Base-by-base conservation (phyloP, 1,140 invertebrate genomes). In the Glossosoma conforme region DNA sequence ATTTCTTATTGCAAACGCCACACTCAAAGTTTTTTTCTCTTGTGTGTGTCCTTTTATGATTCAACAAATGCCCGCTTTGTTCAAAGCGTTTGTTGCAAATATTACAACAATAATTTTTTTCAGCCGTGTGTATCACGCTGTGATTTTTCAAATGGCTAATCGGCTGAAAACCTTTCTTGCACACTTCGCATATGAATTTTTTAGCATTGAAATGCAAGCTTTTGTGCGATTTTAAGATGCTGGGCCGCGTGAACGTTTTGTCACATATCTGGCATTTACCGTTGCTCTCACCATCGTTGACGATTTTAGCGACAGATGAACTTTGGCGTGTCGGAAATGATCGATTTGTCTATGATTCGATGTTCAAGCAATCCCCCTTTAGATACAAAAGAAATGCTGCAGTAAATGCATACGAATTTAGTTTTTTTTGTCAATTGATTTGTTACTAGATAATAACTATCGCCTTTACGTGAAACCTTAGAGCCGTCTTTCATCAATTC, bases 131-230 rank as follows among this genome's bases (percentile, higher is more conserved):
- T 3, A 61, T 55, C 8, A 55, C 56, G 10, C 56, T 24, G 48
- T 65, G 63, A 35, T 61, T 61, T 38, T 58, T 62, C 43, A 65
- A 44, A 35, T 58, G 55, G 19, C 77, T 74, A 2, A 69, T 67
- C 41, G 70, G 71, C 3, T 68, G 66, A 46, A 78, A 81, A 15
- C 62, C 61, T 49, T 77, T 73, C 3, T 72, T 64, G 63, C 80
- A 82, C 17, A 76, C 63, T 37, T 66, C 68, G 60, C 80, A 83
- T 38, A 63, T 64, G 60, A 76, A 79, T 5, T 79, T 77, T 50
- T 74, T 67, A 61, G 80, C 74, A 2, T 73, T 62, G 4, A 62
- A 70, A 45, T 76, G 72, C n/a, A 60, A 67, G 52, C 69, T 76
- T 30, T 42, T 44, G 59, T 81, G 80, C 8, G 72, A 60, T 15